phyloP scores from a whole-genome alignment of 2,888 invertebrate genomes.

The Pterostichus madidus region DNA sequence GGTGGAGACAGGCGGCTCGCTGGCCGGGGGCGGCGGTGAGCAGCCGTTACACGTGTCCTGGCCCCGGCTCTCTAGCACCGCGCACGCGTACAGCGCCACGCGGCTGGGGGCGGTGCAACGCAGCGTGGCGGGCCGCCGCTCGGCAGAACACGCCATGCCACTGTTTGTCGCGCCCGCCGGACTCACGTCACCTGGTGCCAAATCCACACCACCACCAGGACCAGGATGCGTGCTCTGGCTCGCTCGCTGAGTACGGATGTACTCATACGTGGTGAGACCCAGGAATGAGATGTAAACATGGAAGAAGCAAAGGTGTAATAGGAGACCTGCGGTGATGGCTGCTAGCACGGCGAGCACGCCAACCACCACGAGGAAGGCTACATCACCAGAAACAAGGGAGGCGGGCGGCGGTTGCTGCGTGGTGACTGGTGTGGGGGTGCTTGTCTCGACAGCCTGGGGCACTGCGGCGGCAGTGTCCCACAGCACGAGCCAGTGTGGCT shows the following conservation, averaged over 20 bases:
- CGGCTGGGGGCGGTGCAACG: constrained; percentile 72
- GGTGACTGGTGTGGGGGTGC: constrained; percentile 28
- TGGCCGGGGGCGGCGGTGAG: background rate
- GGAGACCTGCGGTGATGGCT: constrained; percentile 86
- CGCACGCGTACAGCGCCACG: constrained; percentile 72
- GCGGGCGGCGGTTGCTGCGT: constrained; percentile 60
- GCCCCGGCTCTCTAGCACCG: constrained; percentile 61
- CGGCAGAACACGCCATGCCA: constrained; percentile 70
- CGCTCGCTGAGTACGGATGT: constrained; percentile 82
- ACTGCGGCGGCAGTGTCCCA: constrained; percentile 73
- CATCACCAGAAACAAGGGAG: constrained; percentile 77
- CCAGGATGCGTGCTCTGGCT: constrained; percentile 69
- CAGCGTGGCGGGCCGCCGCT: constrained; percentile 75
- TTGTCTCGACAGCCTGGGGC: background rate
- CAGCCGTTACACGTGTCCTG: constrained; percentile 45
- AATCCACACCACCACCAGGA: background rate
- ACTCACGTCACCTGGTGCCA: background rate
- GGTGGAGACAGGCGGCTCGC: background rate
- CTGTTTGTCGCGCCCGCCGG: background rate
- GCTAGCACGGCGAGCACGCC: constrained; percentile 84
- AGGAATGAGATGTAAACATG: constrained; percentile 86
- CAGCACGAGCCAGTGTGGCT: constrained; percentile 79
- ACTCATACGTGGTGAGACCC: constrained; percentile 94
- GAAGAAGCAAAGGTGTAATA: constrained; percentile 92
- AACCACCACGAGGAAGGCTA: constrained; percentile 81